Conservation (phyloP, 1,140 invertebrate genomes). For the Micrasema minimum region DNA sequence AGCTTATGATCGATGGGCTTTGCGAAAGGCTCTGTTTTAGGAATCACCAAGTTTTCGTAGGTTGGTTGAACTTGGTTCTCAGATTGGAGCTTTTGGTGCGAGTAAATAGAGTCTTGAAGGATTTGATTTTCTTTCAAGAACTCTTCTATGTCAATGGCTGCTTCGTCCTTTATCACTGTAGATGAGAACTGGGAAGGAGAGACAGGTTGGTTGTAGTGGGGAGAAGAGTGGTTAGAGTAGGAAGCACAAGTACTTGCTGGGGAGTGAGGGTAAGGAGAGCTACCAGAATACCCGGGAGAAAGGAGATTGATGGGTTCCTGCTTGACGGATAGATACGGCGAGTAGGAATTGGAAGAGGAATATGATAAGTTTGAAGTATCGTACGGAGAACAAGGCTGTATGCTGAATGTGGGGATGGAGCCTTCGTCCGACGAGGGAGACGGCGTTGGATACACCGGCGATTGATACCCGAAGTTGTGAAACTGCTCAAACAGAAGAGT, state of each 20-base stretch:
- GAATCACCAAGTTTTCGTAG: slow-evolving; percentile 47
- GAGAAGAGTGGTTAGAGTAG: slow-evolving; percentile 60
- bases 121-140: slow-evolving; percentile 67
- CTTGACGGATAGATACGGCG: slow-evolving; percentile 59
- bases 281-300: slow-evolving; percentile 67
- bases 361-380: slow-evolving; percentile 54
- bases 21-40: slow-evolving; percentile 64
- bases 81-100: slow-evolving; percentile 34
- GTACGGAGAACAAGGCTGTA: slow-evolving; percentile 62
- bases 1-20: slow-evolving; percentile 76
- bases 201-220: slow-evolving; percentile 56
- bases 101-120: slow-evolving; percentile 60
- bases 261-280: slow-evolving; percentile 70
- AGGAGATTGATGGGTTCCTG: slow-evolving; percentile 63
- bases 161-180: slow-evolving; percentile 65
- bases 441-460: slow-evolving; percentile 59
- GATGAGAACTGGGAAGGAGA: slow-evolving; percentile 68
- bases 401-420: slow-evolving; percentile 63
- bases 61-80: slow-evolving; percentile 55
- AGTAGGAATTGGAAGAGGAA: slow-evolving; percentile 58
- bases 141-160: slow-evolving; percentile 66
- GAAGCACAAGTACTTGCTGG: slow-evolving; percentile 70
- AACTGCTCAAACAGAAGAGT: slow-evolving; percentile 61
- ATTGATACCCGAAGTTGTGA: slow-evolving; percentile 53
- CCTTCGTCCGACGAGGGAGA: slow-evolving; percentile 66